phyloP scores from a whole-genome alignment of 2,797 vertebrate species.

The Sandelia bainsii region DNA sequence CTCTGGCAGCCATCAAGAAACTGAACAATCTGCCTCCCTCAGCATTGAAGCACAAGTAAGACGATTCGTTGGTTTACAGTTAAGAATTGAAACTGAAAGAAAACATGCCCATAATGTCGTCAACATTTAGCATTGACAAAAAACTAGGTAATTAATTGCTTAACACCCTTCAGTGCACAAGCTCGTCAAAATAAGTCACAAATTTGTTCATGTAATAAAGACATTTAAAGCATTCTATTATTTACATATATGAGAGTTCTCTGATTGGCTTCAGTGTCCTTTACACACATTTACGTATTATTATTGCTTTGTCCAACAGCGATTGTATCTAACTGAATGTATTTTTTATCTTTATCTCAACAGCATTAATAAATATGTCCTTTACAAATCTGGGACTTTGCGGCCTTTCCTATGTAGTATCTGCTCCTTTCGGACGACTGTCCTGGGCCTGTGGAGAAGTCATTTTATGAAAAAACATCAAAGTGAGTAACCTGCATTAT shows the following conservation, averaged over 20 bases:
- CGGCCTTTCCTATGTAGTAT: slow-evolving; percentile 67
- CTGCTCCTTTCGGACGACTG: slow-evolving; percentile 69
- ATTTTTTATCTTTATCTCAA: neutral
- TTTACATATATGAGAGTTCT: too few species aligned
- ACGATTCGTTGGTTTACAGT: neutral
- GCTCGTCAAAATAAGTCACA: neutral
- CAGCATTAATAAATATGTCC: slow-evolving; percentile 66
- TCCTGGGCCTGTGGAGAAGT: slow-evolving; percentile 63
- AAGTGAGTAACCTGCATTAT: slow-evolving; percentile 47
- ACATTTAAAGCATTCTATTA: too few species aligned
- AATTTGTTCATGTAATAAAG: neutral
- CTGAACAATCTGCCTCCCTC: slow-evolving; percentile 84
- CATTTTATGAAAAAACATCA: slow-evolving; percentile 73
- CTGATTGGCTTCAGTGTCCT: too few species aligned
- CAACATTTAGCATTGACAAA: neutral
- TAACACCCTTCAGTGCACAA: neutral
- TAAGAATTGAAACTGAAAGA: neutral
- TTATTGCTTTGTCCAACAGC: neutral
- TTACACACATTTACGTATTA: too few species aligned
- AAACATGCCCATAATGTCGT: neutral
- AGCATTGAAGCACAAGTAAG: slow-evolving; percentile 90
- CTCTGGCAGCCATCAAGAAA: slow-evolving; percentile 87
- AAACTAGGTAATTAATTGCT: neutral
- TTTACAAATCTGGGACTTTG: slow-evolving; percentile 54
- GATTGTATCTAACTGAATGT: neutral